Conservation (phyloP, 2,888 invertebrate species). For the Rambutsinella grinnellia region DNA sequence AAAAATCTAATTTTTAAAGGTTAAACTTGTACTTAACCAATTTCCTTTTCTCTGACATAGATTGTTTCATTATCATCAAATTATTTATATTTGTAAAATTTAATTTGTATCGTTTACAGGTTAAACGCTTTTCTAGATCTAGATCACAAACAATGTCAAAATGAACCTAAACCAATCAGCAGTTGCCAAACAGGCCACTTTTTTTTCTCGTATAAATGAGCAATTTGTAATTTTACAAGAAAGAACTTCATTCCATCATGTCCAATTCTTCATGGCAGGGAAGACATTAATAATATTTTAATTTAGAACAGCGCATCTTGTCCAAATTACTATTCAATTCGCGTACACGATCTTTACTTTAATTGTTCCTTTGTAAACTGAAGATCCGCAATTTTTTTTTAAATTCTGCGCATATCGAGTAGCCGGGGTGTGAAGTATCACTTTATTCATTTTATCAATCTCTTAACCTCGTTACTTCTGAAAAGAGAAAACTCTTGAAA, state of each 20-base stretch:
- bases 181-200: background rate
- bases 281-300: conserved; percentile 3
- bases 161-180: background rate
- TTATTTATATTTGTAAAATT: background rate
- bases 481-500: too few relatives aligned
- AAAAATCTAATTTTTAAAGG: background rate
- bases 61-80: conserved; percentile 6
- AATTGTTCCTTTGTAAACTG: too few relatives aligned
- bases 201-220: background rate
- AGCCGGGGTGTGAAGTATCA: too few relatives aligned
- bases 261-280: background rate
- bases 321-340: too few relatives aligned
- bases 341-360: too few relatives aligned
- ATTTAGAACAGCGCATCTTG: background rate
- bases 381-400: too few relatives aligned
- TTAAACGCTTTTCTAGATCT: background rate
- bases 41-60: conserved; percentile 41
- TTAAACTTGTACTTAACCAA: background rate
- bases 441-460: background rate
- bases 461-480: background rate
- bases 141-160: background rate
- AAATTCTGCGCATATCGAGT: too few relatives aligned
- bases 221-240: background rate
- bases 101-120: background rate
- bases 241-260: background rate